Evolutionary conservation across 2,113 vertebrate genomes (phyloP), one percentile per base, ranked within the genome.

Genomic region (Leucoraja erinaceus): DNA sequence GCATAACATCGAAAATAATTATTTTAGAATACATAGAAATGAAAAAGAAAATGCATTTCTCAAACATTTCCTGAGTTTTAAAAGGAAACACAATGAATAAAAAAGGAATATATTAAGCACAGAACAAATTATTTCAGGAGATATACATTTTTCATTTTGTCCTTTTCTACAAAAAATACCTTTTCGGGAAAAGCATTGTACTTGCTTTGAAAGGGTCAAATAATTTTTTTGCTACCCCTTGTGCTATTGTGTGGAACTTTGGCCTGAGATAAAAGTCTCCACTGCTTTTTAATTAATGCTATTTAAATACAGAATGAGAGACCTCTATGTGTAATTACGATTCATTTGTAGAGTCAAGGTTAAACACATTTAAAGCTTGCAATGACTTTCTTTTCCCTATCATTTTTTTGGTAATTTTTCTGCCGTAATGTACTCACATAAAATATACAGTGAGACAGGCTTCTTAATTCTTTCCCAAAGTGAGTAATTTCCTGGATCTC

Each of bases 181-280:
- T 28, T 91, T 33, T 91, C 66, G 20, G 10, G 68, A 91, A 22
- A 22, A 91, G 90, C 90, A 91, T 91, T 91, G 90, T 91, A 54
- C 31, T 72, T 91, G 90, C 68, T 91, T 68, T 91, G 90, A 91
- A 91, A 91, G 68, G 88, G 90, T 91, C 90, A 91, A 91, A 72
- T 31, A 91, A 91, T 91, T 91, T 88, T 91, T 91, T 91, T 47
- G 25, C 90, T 72, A 25, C 90, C 38, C 33, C 83, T 61, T 91
- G 38, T 91, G 90, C 68, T 74, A 91, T 54, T 72, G 31, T 54
- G 90, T 11, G 28, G 90, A 91, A 91, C 90, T 91, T 72, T 91
- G 90, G 90, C 90, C 90, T 91, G 68, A 91, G 90, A 91, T 91
- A 91, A 91, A 91, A 90, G 66, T 74, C 90, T 91, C 90, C 33